These are phyloP conservation scores for Cryptophagus acutangulus DNA, from an alignment of 2,888 invertebrate species.

Conservation along the genomic window DNA sequence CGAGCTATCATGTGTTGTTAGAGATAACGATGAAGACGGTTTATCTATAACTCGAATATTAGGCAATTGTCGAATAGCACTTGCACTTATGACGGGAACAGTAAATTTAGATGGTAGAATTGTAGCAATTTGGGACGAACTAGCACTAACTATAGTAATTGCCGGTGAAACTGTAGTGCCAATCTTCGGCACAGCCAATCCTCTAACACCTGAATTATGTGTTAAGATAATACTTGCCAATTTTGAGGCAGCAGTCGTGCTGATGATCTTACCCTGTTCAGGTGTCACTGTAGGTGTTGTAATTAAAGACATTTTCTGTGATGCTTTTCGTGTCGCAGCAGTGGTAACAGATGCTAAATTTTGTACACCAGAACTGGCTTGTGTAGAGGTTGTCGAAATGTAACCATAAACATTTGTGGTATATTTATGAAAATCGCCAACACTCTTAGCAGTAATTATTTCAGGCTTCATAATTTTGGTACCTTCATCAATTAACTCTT, in stretches of 20 bases:
- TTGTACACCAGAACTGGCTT: constrained; percentile 10
- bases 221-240: constrained; percentile 40
- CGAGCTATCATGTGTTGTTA: constrained; percentile 56
- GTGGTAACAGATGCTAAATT: constrained; percentile 7
- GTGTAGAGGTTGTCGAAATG: constrained; percentile 11
- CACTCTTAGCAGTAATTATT: constrained; percentile 34
- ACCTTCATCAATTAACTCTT: constrained; percentile 60
- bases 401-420: constrained; percentile 23
- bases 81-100: constrained; percentile 47
- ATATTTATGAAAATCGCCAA: constrained; percentile 47
- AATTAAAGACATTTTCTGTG: constrained; percentile 35
- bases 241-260: constrained; percentile 29
- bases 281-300: constrained; percentile 28
- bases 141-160: constrained; percentile 45
- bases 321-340: constrained; percentile 24
- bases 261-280: constrained; percentile 23
- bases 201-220: constrained; percentile 34
- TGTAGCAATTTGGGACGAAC: constrained; percentile 43
- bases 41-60: constrained; percentile 50
- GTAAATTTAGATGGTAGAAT: constrained; percentile 44
- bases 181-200: constrained; percentile 37
- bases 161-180: constrained; percentile 40
- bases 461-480: constrained; percentile 44
- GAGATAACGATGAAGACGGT: constrained; percentile 48
- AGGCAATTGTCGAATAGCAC: constrained; percentile 45